A percentile compares a stretch with the other conserved stretches of the same genome.
These are phyloP conservation scores for Tenualosa thibaudeaui DNA, from an alignment of 2,797 vertebrate species.

Conservation along the genomic window DNA sequence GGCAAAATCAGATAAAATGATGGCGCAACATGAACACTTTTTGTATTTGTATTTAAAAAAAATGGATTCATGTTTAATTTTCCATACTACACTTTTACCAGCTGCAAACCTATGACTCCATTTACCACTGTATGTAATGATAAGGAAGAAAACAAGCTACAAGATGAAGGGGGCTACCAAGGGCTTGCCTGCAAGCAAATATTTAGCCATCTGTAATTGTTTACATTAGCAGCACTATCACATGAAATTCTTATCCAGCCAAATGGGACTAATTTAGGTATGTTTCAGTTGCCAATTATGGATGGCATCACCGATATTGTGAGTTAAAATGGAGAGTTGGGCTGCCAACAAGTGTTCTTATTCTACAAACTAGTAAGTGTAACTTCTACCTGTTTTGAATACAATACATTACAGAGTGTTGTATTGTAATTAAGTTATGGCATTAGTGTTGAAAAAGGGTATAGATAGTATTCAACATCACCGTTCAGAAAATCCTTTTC, in stretches of 20 bases:
- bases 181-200: not conserved
- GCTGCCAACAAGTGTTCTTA: not conserved
- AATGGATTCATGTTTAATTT: not conserved
- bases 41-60: not conserved
- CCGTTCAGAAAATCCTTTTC: not conserved
- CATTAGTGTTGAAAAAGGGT: not conserved
- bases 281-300: not conserved
- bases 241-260: not conserved
- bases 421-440: not conserved
- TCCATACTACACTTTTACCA: not conserved
- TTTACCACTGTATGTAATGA: not conserved
- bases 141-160: not conserved
- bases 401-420: not conserved
- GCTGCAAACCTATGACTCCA: not conserved
- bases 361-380: not conserved
- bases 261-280: not conserved
- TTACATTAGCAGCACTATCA: slow-evolving; percentile 5
- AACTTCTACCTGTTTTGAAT: not conserved
- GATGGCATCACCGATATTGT: not conserved
- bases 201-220: not conserved
- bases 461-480: not conserved
- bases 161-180: not conserved
- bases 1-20: not conserved
- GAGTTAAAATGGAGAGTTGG: not conserved
- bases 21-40: not conserved